A percentile compares a stretch with the other conserved stretches of the same genome.
These are phyloP conservation scores for Trilocha varians DNA, from an alignment of 2,888 invertebrate genomes.

Conservation along the genomic window DNA sequence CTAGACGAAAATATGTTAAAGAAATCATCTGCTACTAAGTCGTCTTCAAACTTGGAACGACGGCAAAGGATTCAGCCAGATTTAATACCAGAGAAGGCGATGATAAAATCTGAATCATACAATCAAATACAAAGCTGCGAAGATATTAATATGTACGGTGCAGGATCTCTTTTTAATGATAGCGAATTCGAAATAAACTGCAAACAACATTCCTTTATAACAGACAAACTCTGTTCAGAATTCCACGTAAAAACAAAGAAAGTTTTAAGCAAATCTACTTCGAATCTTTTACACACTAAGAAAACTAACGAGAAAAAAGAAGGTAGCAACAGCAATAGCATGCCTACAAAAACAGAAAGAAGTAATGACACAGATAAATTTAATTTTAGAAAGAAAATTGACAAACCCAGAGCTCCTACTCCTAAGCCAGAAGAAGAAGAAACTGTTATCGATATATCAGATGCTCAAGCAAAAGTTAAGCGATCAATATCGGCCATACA, in stretches of 20 bases:
- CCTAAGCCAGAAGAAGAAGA: slow-evolving; percentile 64
- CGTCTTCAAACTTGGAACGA: slow-evolving; percentile 61
- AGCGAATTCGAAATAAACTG: slow-evolving; percentile 70
- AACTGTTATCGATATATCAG: slow-evolving; percentile 51
- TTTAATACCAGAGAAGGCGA: slow-evolving; percentile 65
- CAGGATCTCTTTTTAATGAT: slow-evolving; percentile 70
- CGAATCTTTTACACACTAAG: slow-evolving; percentile 75
- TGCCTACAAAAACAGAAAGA: slow-evolving; percentile 65
- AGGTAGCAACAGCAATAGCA: slow-evolving; percentile 62
- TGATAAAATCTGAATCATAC: slow-evolving; percentile 64
- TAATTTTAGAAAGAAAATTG: slow-evolving; percentile 65
- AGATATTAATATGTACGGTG: slow-evolving; percentile 71
- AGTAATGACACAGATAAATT: slow-evolving; percentile 47
- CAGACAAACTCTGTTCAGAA: slow-evolving; percentile 79
- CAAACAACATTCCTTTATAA: slow-evolving; percentile 77
- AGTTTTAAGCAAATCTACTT: slow-evolving; percentile 76
- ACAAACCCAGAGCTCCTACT: slow-evolving; percentile 63
- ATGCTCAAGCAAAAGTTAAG: slow-evolving; percentile 62
- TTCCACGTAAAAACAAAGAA: slow-evolving; percentile 81
- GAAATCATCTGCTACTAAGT: slow-evolving; percentile 59
- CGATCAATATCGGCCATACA: slow-evolving; percentile 70
- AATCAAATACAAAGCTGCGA: slow-evolving; percentile 70
- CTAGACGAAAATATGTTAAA: slow-evolving; percentile 67
- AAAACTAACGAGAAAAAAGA: slow-evolving; percentile 68
- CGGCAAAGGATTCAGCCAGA: slow-evolving; percentile 69